A percentile compares a stretch with the other conserved stretches of the same genome.
Conservation (phyloP, 2,888 invertebrate genomes). For the Poecilus cupreus region DNA sequence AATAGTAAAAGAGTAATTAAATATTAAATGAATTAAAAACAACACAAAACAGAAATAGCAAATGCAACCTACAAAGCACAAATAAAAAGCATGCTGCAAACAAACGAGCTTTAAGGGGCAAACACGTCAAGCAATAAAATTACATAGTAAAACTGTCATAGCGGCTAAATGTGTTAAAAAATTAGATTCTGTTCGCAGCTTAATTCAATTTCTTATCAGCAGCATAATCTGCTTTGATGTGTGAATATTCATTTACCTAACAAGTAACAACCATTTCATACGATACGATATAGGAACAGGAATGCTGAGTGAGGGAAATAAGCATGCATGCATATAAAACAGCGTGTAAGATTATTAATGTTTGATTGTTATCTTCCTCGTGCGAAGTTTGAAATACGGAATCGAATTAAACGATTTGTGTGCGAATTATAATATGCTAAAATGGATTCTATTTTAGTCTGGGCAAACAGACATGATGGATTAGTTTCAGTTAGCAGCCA, state of each 20-base stretch:
- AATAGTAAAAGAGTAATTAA: neutral
- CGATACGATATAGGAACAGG: neutral
- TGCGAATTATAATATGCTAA: neutral
- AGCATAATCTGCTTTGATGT: slow-evolving; percentile 33
- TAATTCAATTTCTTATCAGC: slow-evolving; percentile 40
- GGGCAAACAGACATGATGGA: slow-evolving; percentile 15
- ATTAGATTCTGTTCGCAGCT: slow-evolving; percentile 38
- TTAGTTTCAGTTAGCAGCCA: neutral
- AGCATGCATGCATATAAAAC: slow-evolving; percentile 37
- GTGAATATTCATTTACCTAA: slow-evolving; percentile 41
- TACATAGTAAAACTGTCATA: slow-evolving; percentile 38
- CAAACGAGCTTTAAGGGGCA: slow-evolving; percentile 1
- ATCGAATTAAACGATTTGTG: slow-evolving; percentile 24
- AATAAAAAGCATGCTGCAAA: neutral
- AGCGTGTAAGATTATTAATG: slow-evolving; percentile 31
- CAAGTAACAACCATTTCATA: slow-evolving; percentile 20
- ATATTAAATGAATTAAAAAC: slow-evolving; percentile 14
- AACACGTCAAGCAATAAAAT: slow-evolving; percentile 31
- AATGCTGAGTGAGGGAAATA: slow-evolving; percentile 13
- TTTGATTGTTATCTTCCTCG: slow-evolving; percentile 23
- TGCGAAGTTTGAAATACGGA: neutral
- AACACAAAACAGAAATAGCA: neutral
- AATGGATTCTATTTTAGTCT: slow-evolving; percentile 19
- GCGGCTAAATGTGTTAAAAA: slow-evolving; percentile 32
- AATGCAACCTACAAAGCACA: neutral